Evolutionary conservation across 1,140 invertebrate genomes (phyloP), one percentile per base, ranked within the genome.

Genomic region (Tribolium madens): DNA sequence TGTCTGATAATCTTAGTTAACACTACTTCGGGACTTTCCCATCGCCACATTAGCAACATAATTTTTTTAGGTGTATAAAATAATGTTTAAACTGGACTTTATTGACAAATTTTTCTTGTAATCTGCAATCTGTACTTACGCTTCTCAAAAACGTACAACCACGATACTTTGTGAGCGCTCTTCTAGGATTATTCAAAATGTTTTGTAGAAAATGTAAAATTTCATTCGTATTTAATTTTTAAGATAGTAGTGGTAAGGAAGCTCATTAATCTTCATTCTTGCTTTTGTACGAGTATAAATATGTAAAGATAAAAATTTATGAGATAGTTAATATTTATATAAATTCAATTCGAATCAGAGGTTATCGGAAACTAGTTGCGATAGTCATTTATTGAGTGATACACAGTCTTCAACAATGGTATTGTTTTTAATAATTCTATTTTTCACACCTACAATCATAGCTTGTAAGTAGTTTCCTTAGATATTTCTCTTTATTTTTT

Each of bases 361-460:
- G 52, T 57, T 57, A 57, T 57, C 52, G 48, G 17, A 18, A 57
- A 18, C 10, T 18, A 57, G 52, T 21, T 21, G 15, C 52, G 52
- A 57, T 57, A 21, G n/a, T 57, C 15, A 2, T 4, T 57, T 57
- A 10, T 21, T 57, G n/a, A n/a, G n/a, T n/a, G 10, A 1, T 57
- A 57, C 18, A 17, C 48, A 50, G 36, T 42, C n/a, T 9, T 7
- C 17, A 6, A 17, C 10, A 17, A 57, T 57, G 52, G 52, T 10
- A 6, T 4, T 57, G 4, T 21, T 72, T 21, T 50, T 68, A n/a
- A n/a, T 21, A n/a, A 10, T 57, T n/a, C 6, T 57, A 7, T n/a
- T 21, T 18, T 57, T 57, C n/a, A 18, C 17, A 7, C 10, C 17
- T 4, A 10, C 10, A 6, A n/a, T 18, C 1, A 18, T 3, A 9